Evolutionary conservation across 2,888 invertebrate genomes (phyloP).

Genomic region (Cantharis rufa): DNA sequence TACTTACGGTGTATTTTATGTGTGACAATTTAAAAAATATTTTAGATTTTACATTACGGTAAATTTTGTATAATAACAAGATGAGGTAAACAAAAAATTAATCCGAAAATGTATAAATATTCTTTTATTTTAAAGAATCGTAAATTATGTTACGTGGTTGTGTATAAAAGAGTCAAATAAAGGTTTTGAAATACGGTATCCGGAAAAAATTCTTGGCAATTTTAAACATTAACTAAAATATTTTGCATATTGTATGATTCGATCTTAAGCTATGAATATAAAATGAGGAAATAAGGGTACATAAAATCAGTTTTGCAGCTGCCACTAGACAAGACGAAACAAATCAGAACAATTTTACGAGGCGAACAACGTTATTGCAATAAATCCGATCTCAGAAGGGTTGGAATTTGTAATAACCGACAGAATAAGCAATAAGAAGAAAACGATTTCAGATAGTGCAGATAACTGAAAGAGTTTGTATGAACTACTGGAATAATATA

Average conservation of each 20-base stretch:
- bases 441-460: conserved; percentile 37
- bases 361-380: conserved; percentile 48
- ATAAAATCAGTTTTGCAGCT: conserved; percentile 32
- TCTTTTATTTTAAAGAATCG: too few relatives aligned
- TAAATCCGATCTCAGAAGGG: conserved; percentile 48
- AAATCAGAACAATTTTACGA: conserved; percentile 43
- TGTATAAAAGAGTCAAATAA: neutral
- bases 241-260: conserved; percentile 30
- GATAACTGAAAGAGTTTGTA: conserved; percentile 30
- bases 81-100: neutral
- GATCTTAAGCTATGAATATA: conserved; percentile 26
- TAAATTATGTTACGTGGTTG: neutral
- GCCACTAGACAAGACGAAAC: conserved; percentile 41
- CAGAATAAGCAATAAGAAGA: conserved; percentile 48
- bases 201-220: neutral
- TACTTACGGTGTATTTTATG: too few relatives aligned
- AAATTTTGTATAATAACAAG: neutral
- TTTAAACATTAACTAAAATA: conserved; percentile 23
- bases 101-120: too few relatives aligned
- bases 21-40: too few relatives aligned
- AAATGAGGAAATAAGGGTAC: conserved; percentile 30
- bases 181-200: neutral
- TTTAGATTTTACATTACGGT: too few relatives aligned
- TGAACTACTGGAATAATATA: conserved; percentile 30
- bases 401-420: conserved; percentile 52